Percentiles rank a stretch among this genome's conserved stretches.
phyloP scores from a whole-genome alignment of 92 coral and sea anemone species.

The Hydrozoanthus gracilis region DNA sequence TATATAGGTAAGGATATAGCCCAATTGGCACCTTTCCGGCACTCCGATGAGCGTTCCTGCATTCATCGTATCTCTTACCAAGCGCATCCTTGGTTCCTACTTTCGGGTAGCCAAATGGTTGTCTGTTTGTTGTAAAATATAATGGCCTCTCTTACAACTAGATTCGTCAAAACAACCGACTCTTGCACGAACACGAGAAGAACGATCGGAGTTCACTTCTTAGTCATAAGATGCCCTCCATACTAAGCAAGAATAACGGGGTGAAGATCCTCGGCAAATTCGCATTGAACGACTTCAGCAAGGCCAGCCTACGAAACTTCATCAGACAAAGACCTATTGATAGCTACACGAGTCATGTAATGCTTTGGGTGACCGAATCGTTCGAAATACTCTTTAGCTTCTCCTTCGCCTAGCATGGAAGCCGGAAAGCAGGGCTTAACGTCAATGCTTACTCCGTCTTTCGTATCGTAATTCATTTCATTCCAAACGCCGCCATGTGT shows the following conservation, averaged over 20 bases:
- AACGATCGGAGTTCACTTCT: constrained; percentile 1
- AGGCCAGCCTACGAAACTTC: neutral
- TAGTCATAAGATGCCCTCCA: constrained; percentile 13
- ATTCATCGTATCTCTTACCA: neutral
- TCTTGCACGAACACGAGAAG: constrained; percentile 4
- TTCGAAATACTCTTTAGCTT: constrained; percentile 1
- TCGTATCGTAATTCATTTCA: constrained; percentile 2
- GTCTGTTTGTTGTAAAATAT: neutral
- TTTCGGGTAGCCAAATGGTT: neutral
- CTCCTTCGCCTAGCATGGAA: constrained; percentile 8
- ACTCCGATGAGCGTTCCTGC: neutral
- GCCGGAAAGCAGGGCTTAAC: constrained; percentile 50
- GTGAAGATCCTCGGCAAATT: neutral
- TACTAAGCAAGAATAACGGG: constrained; percentile 38
- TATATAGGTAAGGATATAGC: constrained; percentile 36
- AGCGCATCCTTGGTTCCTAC: neutral
- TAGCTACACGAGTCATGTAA: constrained; percentile 14
- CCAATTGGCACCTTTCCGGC: constrained; percentile 5
- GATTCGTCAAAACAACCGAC: neutral
- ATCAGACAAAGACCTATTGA: neutral
- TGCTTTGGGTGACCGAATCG: constrained; percentile 39
- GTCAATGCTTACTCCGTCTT: constrained; percentile 31
- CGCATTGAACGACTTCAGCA: constrained; percentile 4
- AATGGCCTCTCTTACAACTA: neutral
- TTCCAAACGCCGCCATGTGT: neutral